A percentile compares a stretch with the other conserved stretches of the same genome.
These are phyloP conservation scores for Ostrea denselamellosa DNA, from an alignment of 1,140 invertebrate genomes.

Conservation along the genomic window DNA sequence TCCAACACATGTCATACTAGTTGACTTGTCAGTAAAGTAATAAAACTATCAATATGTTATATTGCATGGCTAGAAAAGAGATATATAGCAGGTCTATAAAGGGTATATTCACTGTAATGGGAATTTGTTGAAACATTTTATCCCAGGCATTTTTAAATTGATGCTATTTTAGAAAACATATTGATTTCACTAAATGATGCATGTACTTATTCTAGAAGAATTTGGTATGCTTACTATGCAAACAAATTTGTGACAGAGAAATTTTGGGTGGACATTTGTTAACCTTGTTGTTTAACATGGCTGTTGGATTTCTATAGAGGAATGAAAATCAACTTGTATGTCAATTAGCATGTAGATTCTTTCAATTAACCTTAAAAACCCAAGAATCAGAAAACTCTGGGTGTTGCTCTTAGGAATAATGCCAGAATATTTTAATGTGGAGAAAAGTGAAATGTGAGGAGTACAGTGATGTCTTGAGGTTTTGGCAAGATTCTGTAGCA, in stretches of 20 bases:
- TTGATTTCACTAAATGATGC: not conserved
- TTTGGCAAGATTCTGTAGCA: constrained; percentile 17
- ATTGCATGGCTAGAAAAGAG: not conserved
- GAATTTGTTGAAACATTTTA: not conserved
- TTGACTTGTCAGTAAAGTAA: constrained; percentile 25
- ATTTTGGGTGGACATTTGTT: constrained; percentile 20
- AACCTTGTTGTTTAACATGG: not conserved
- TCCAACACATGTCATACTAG: constrained; percentile 1
- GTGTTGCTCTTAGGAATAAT: constrained; percentile 24
- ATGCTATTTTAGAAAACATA: not conserved
- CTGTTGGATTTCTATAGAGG: not conserved
- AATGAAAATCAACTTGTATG: not conserved
- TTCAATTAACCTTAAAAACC: not conserved
- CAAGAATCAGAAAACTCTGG: not conserved
- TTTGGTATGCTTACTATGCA: not conserved
- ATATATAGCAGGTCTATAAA: not conserved
- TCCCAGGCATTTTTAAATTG: not conserved
- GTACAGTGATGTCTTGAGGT: constrained; percentile 19
- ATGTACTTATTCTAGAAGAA: not conserved
- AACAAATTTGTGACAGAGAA: not conserved
- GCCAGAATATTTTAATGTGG: constrained; percentile 39
- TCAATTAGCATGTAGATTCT: constrained; percentile 33
- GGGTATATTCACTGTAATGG: not conserved
- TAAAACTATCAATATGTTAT: constrained; percentile 13
- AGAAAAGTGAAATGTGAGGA: constrained; percentile 17